Conservation (phyloP, 2,888 invertebrate species). For the Apamea epomidion region DNA sequence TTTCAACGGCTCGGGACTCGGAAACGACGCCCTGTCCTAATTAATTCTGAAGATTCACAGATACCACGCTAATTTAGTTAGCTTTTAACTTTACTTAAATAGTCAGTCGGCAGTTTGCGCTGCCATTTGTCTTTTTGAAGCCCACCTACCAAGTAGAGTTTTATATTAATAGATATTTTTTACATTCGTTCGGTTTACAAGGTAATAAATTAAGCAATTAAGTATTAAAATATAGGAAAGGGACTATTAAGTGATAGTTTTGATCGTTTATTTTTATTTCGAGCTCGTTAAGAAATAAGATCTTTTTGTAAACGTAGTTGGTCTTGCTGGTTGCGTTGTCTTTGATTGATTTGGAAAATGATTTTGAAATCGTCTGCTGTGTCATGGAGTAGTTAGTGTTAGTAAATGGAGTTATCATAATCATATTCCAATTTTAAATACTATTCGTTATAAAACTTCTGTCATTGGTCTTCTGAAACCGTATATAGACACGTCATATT, state of each 20-base stretch:
- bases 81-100: slow-evolving; percentile 87
- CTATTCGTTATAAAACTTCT: background rate
- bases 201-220: slow-evolving; percentile 69
- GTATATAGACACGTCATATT: slow-evolving; percentile 4
- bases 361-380: slow-evolving; percentile 8
- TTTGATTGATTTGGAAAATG: slow-evolving; percentile 55
- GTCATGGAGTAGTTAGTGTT: slow-evolving; percentile 18
- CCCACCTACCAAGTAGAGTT: slow-evolving; percentile 79
- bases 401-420: slow-evolving; percentile 35
- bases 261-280: slow-evolving; percentile 51
- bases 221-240: slow-evolving; percentile 65
- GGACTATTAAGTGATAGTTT: slow-evolving; percentile 56
- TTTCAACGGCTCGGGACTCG: slow-evolving; percentile 84
- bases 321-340: slow-evolving; percentile 14
- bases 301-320: slow-evolving; percentile 36
- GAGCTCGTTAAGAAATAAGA: slow-evolving; percentile 44
- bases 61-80: slow-evolving; percentile 89
- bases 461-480: background rate
- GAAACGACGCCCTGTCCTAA: slow-evolving; percentile 84
- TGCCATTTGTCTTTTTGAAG: slow-evolving; percentile 85
- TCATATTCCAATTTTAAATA: slow-evolving; percentile 8
- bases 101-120: slow-evolving; percentile 80
- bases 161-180: slow-evolving; percentile 64
- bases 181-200: slow-evolving; percentile 61
- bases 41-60: slow-evolving; percentile 89